Percentiles rank a stretch among this genome's conserved stretches.
Conservation (phyloP, 2,113 vertebrate genomes). For the Montifringilla adamsi region DNA sequence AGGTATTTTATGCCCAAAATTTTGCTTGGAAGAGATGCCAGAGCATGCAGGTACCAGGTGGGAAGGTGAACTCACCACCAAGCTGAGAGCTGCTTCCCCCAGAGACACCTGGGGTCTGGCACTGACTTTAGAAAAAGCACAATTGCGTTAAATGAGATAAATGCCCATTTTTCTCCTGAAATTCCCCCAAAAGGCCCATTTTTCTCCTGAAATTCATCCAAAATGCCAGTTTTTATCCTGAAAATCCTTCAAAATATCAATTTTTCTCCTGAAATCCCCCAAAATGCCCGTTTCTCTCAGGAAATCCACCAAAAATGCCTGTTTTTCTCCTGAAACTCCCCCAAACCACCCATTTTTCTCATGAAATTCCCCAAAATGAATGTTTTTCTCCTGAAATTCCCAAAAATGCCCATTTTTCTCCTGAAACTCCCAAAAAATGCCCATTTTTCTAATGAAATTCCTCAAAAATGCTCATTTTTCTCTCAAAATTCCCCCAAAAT, state of each 20-base stretch:
- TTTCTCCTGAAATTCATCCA: background rate
- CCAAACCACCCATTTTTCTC: background rate
- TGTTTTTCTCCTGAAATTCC: background rate
- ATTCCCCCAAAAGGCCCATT: background rate
- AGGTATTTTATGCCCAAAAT: background rate
- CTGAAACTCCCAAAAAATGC: background rate
- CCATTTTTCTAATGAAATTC: background rate
- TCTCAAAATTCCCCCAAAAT: background rate
- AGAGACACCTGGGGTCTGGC: too few relatives aligned
- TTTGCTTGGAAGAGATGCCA: background rate
- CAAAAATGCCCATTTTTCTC: background rate
- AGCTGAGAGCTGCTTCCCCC: background rate
- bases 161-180: background rate
- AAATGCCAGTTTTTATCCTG: background rate
- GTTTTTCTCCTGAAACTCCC: background rate
- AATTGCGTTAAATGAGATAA: background rate
- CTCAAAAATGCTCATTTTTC: background rate
- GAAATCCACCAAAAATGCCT: background rate
- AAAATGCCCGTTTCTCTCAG: background rate
- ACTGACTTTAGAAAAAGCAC: background rate
- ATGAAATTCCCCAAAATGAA: background rate
- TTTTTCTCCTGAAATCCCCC: background rate
- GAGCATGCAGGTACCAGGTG: background rate
- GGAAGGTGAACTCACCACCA: background rate
- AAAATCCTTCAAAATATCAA: too few relatives aligned